Percentiles rank a stretch among this genome's conserved stretches.
Evolutionary conservation across 1,140 invertebrate genomes (phyloP).

Genomic region (Epicauta chinensis): DNA sequence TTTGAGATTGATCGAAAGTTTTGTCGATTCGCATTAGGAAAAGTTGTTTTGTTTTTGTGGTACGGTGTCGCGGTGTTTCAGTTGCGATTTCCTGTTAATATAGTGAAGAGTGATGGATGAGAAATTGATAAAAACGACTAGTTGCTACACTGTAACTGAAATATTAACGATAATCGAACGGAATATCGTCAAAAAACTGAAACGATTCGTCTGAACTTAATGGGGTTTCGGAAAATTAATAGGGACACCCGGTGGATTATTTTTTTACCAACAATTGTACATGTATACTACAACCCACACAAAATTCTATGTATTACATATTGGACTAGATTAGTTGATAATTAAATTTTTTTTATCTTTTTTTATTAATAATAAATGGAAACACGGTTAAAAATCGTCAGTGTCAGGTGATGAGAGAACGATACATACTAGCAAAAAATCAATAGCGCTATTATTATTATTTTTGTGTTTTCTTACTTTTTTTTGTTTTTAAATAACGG

Average conservation of each 20-base stretch:
- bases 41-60: too few species aligned
- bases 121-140: slow-evolving; percentile 25
- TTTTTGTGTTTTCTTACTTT: too few species aligned
- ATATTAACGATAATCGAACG: slow-evolving; percentile 32
- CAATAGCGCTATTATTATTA: slow-evolving; percentile 35
- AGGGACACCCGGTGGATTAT: slow-evolving; percentile 40
- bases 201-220: slow-evolving; percentile 18
- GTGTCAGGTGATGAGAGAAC: slow-evolving; percentile 43
- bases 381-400: slow-evolving; percentile 42
- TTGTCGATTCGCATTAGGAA: too few species aligned
- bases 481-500: slow-evolving; percentile 27
- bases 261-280: slow-evolving; percentile 46
- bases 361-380: slow-evolving; percentile 24
- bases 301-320: slow-evolving; percentile 47
- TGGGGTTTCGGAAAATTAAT: slow-evolving; percentile 30
- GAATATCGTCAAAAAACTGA: slow-evolving; percentile 33
- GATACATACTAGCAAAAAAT: slow-evolving; percentile 44
- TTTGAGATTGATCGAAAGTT: too few species aligned
- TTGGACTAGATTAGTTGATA: slow-evolving; percentile 46
- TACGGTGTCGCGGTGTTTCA: not conserved
- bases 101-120: slow-evolving; percentile 9
- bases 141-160: slow-evolving; percentile 33
- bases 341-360: slow-evolving; percentile 34
- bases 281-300: slow-evolving; percentile 50
- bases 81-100: not conserved